Conservation (phyloP, 2,888 invertebrate genomes). For the Alcis repandata region DNA sequence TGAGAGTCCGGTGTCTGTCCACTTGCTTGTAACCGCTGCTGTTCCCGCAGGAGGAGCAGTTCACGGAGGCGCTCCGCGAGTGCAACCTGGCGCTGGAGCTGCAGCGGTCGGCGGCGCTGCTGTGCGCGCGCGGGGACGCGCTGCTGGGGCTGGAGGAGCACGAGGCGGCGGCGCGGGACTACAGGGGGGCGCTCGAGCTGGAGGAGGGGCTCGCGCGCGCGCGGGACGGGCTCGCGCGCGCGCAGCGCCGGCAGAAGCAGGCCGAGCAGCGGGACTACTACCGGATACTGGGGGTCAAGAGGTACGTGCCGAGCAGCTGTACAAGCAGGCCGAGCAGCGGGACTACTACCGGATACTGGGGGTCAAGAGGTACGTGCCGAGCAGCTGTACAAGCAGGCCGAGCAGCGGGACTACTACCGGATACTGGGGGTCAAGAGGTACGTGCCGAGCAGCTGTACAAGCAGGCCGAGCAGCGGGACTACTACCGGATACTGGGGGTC, state of each 20-base stretch:
- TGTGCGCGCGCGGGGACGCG: conserved; percentile 97
- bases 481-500: conserved; percentile 98
- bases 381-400: conserved; percentile 96
- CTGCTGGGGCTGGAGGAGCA: conserved; percentile 95
- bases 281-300: conserved; percentile 97
- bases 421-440: conserved; percentile 95
- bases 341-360: conserved; percentile 99
- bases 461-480: conserved; percentile 96
- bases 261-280: conserved; percentile 98
- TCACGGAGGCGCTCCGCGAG: conserved; percentile 89
- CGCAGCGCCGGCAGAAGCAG: conserved; percentile 97
- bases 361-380: conserved; percentile 93
- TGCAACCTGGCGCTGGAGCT: conserved; percentile 94
- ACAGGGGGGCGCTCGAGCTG: conserved; percentile 93
- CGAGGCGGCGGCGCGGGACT: conserved; percentile 96
- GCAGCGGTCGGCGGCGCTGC: conserved; percentile 90
- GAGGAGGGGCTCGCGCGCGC: conserved; percentile 93
- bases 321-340: conserved; percentile 96
- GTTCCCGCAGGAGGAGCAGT: conserved; percentile 88
- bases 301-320: conserved; percentile 93
- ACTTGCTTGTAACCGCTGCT: background rate
- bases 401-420: conserved; percentile 98
- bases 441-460: conserved; percentile 96
- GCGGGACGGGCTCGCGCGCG: conserved; percentile 94
- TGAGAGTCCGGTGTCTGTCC: too few relatives aligned